phyloP scores from a whole-genome alignment of 2,113 vertebrate species.

The Nicator chloris region DNA sequence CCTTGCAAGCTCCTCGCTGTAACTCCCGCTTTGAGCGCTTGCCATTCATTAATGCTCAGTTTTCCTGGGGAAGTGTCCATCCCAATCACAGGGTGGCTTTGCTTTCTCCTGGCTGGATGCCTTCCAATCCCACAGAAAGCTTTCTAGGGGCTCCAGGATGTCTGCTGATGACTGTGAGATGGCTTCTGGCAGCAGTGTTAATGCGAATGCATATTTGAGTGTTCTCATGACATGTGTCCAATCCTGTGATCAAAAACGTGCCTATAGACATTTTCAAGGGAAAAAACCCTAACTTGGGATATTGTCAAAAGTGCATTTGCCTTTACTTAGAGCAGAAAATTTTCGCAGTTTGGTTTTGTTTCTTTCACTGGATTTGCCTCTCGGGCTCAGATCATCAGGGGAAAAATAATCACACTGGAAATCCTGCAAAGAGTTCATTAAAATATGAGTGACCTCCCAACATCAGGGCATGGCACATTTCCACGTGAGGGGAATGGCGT shows the following conservation, averaged over 20 bases:
- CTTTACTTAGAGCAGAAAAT: neutral
- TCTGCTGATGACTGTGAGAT: slow-evolving; percentile 53
- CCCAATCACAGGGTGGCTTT: neutral
- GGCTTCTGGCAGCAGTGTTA: slow-evolving; percentile 48
- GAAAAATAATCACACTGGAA: neutral
- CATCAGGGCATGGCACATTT: neutral
- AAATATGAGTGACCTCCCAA: neutral
- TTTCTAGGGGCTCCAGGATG: slow-evolving; percentile 56
- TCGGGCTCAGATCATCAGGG: neutral
- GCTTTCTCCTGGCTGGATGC: slow-evolving; percentile 13
- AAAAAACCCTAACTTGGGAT: neutral
- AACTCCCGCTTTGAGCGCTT: neutral
- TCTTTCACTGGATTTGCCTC: neutral
- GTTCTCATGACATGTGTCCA: slow-evolving; percentile 16
- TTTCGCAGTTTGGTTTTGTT: neutral
- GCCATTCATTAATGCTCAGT: neutral
- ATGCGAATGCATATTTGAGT: neutral
- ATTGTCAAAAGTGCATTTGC: slow-evolving; percentile 7
- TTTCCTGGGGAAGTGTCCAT: slow-evolving; percentile 8
- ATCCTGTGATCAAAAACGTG: slow-evolving; percentile 28
- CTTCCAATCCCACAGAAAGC: slow-evolving; percentile 55
- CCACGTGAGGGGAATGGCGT: neutral
- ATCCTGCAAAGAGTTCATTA: neutral
- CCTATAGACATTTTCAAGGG: neutral
- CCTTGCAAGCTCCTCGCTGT: neutral